Evolutionary conservation across 2,888 invertebrate species (phyloP), one percentile per base, ranked within the genome.

Genomic region (Synergus umbraculus): DNA sequence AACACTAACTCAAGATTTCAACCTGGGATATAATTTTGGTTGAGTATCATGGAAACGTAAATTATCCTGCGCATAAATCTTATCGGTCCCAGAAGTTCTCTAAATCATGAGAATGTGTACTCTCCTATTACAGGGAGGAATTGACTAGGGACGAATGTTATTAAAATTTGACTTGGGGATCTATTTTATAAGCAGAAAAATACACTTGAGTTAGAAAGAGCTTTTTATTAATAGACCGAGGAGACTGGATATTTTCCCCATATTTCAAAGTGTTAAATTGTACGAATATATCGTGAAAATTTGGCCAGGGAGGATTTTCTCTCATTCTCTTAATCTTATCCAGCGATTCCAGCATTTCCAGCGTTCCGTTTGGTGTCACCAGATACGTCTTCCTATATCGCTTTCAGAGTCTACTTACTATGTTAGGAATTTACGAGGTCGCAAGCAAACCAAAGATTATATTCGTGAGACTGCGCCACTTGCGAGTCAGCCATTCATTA

Each of bases 41-140:
- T 76, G 69, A 81, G 78, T 79, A 29, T 29, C 29, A 80, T 79
- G 63, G 80, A 49, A 76, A 44, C 73, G 60, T 81, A 77, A 81
- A 83, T 81, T 78, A 84, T 80, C 80, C 80, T 80, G 73, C 81
- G 84, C 83, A 82, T 79, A 85, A 87, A 88, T 87, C 88, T 89
- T 89, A 88, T 89, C 88, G 87, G 86, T 82, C 86, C 86, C 87
- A 86, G 81, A 87, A 86, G 87, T 86, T 88, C 86, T 83, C 85
- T 88, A 88, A 88, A 89, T 89, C 88, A 89, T 88, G 82, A 81
- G 77, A 83, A 80, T 81, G 82, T 81, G 79, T 76, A 81, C 78
- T 83, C 67, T 29, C 29, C 29, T 29, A 3, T 29, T 29, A 29
- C 29, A 29, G 29, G 29, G 29, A 29, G 29, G 29, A 29, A 29